phyloP scores from a whole-genome alignment of 2,888 invertebrate genomes.

The Leuctra nigra region DNA sequence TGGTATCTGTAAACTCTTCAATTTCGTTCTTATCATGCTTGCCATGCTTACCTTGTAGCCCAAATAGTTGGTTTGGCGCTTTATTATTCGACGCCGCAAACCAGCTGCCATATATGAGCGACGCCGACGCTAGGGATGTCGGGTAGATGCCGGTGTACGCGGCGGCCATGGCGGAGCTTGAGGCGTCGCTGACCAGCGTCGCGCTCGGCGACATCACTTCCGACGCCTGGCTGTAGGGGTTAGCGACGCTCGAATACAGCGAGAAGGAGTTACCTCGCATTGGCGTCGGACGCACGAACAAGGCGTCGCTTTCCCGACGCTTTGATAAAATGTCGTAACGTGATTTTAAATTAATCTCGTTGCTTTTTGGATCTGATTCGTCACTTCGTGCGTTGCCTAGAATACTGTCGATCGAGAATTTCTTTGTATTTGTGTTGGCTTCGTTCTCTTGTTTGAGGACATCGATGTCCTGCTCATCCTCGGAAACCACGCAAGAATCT shows the following conservation, averaged over 20 bases:
- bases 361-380: neutral
- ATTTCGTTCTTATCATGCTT: too few relatives aligned
- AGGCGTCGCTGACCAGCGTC: neutral
- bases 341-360: neutral
- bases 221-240: constrained; percentile 10
- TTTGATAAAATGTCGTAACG: neutral
- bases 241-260: neutral
- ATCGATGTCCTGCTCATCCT: constrained; percentile 16
- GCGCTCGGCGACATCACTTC: constrained; percentile 18
- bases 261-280: constrained; percentile 10
- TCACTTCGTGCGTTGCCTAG: constrained; percentile 42
- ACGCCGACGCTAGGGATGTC: constrained; percentile 22
- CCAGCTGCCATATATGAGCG: constrained; percentile 36
- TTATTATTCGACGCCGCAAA: constrained; percentile 35
- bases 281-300: constrained; percentile 20
- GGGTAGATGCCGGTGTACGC: constrained; percentile 18
- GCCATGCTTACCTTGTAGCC: constrained; percentile 50
- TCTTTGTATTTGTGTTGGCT: constrained; percentile 35
- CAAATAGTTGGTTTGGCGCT: constrained; percentile 48
- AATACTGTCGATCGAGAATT: constrained; percentile 51
- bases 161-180: neutral
- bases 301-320: neutral
- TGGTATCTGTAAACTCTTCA: too few relatives aligned
- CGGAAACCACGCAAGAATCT: constrained; percentile 18
- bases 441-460: neutral